Conservation (phyloP, 1,140 invertebrate species). For the Trinorchestia longiramus region DNA sequence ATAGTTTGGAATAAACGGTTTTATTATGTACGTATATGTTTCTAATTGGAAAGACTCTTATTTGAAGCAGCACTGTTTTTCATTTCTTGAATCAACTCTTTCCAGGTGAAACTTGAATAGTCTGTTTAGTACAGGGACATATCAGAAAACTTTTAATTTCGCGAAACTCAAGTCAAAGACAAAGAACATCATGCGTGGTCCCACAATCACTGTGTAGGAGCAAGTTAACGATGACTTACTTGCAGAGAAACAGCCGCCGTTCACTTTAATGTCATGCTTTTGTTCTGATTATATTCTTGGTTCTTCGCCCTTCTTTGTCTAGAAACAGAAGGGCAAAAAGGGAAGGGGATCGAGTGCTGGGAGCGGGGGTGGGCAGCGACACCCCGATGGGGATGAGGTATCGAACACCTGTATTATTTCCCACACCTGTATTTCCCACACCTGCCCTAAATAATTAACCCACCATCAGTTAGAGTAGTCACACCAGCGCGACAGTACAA, state of each 20-base stretch:
- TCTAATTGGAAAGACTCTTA: not conserved
- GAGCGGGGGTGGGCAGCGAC: conserved; percentile 44
- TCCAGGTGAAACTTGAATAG: not conserved
- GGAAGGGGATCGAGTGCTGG: conserved; percentile 46
- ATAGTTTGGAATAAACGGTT: not conserved
- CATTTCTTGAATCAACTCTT: not conserved
- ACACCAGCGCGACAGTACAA: conserved; percentile 23
- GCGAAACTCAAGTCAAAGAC: too few relatives aligned
- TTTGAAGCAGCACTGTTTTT: not conserved
- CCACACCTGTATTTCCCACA: too few relatives aligned
- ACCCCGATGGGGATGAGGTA: conserved; percentile 38
- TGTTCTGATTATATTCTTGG: not conserved
- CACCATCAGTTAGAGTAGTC: conserved; percentile 1
- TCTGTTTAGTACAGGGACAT: not conserved
- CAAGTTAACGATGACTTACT: not conserved
- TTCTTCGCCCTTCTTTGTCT: not conserved
- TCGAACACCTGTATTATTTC: not conserved
- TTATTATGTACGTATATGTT: too few relatives aligned
- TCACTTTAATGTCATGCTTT: not conserved
- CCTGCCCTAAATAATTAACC: not conserved
- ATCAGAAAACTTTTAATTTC: not conserved
- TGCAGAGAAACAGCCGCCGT: not conserved
- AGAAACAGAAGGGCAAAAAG: conserved; percentile 51
- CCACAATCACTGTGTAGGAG: too few relatives aligned
- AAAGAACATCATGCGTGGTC: too few relatives aligned